Conservation (phyloP, 2,113 vertebrate genomes). For the Aegithalos caudatus region DNA sequence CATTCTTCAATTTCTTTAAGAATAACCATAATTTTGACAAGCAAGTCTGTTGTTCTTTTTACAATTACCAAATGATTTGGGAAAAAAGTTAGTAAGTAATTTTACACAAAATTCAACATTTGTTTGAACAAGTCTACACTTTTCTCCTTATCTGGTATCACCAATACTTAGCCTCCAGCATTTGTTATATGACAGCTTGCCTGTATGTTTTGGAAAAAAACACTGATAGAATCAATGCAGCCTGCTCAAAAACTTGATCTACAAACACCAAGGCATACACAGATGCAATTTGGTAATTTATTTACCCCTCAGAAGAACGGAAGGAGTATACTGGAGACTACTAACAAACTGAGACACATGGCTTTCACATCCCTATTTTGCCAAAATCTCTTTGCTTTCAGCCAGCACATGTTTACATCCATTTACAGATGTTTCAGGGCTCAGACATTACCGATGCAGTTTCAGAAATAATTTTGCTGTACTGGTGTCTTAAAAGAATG, state of each 20-base stretch:
- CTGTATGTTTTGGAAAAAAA: neutral
- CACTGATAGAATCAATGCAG: neutral
- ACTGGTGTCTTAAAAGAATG: neutral
- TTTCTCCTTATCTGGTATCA: neutral
- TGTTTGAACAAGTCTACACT: neutral
- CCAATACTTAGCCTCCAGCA: neutral
- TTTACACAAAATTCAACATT: neutral
- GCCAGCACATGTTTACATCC: accelerated
- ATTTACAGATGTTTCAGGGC: neutral
- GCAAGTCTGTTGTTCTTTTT: neutral
- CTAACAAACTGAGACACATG: neutral
- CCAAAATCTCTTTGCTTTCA: neutral
- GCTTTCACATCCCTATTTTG: neutral
- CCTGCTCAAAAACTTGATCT: neutral
- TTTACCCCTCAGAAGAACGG: neutral
- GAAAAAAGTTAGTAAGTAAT: neutral
- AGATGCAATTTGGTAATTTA: neutral
- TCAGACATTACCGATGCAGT: neutral
- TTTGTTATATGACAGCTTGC: neutral
- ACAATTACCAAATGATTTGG: neutral
- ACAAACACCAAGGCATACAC: neutral
- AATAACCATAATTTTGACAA: neutral
- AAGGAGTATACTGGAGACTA: neutral
- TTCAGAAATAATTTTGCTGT: neutral
- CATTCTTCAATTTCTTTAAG: neutral